phyloP scores from a whole-genome alignment of 1,140 invertebrate genomes.

The Parapsyche elsis region DNA sequence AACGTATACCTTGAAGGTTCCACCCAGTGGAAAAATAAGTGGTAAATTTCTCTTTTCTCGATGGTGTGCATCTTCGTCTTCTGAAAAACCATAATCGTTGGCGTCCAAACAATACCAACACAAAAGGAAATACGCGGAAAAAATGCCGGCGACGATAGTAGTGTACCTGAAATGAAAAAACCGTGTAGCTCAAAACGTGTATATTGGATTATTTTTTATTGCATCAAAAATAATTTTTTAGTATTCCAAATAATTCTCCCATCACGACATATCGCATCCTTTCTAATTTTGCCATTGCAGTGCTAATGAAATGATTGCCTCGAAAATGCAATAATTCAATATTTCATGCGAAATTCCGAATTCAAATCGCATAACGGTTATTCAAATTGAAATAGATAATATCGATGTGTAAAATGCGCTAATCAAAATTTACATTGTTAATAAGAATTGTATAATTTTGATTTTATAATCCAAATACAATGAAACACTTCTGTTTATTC shows the following conservation, averaged over 20 bases:
- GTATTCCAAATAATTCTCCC: not conserved
- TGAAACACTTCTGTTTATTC: no score
- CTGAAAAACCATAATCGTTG: conserved; percentile 1
- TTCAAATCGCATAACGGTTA: no score
- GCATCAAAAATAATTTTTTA: not conserved
- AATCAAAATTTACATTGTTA: no score
- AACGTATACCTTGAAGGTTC: conserved; percentile 62
- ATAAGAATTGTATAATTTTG: no score
- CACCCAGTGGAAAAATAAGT: conserved; percentile 63
- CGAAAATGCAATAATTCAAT: not conserved
- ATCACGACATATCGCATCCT: not conserved
- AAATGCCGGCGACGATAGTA: not conserved
- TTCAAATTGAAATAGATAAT: no score
- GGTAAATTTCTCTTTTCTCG: conserved; percentile 58
- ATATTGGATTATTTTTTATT: not conserved
- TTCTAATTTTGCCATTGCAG: not conserved
- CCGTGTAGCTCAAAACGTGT: not conserved
- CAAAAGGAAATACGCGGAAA: not conserved
- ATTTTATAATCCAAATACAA: no score
- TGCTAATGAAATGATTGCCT: not conserved
- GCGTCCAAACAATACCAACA: conserved; percentile 24
- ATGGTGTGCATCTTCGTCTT: not conserved
- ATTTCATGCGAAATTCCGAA: no score
- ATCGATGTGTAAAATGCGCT: no score
- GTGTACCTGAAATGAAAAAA: conserved; percentile 27